Evolutionary conservation across 2,888 invertebrate genomes (phyloP), one percentile per base, ranked within the genome.

Genomic region (Tetropium fuscum): DNA sequence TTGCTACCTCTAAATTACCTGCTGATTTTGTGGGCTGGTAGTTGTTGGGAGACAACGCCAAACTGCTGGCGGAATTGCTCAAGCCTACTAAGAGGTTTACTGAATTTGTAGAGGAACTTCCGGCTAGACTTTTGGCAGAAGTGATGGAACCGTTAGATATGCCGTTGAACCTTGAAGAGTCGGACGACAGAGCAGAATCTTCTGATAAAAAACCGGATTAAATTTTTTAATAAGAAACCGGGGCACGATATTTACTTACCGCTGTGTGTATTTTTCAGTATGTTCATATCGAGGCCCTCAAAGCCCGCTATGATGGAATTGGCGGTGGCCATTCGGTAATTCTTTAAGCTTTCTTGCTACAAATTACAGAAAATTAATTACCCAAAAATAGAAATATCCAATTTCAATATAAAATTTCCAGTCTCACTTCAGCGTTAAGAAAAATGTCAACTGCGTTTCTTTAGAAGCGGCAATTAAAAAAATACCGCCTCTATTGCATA

Each of bases 271-370:
- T 63, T 70, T 60, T 74, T 76, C 19, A 72, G 53, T 18, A 74
- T 62, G 51, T 64, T 74, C 30, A 72, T 72, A 32, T 84, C 83
- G 60, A 85, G 80, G 60, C 84, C 84, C 43, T 84, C 81, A 64
- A 89, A 88, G 82, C 89, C 88, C 11, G 87, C 86, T 73, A 87
- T 83, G 72, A 87, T 86, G 53, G 87, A 87, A 78, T 88, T 88
- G 58, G 87, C 88, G 41, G 89, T 90, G 40, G 89, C 89, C 83
- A 89, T 84, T 82, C 89, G 89, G 81, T 90, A 90, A 76, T 88
- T 89, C 79, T 89, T 87, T 80, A 90, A 76, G 82, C 88, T 90
- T 83, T 90, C 89, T 81, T 86, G 87, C 86, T 88, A 83, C 75
- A n/a, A n/a, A n/a, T n/a, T n/a, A n/a, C n/a, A n/a, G n/a, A n/a